These are phyloP conservation scores for Columba guinea DNA, from an alignment of 2,797 vertebrate genomes.

Conservation along the genomic window DNA sequence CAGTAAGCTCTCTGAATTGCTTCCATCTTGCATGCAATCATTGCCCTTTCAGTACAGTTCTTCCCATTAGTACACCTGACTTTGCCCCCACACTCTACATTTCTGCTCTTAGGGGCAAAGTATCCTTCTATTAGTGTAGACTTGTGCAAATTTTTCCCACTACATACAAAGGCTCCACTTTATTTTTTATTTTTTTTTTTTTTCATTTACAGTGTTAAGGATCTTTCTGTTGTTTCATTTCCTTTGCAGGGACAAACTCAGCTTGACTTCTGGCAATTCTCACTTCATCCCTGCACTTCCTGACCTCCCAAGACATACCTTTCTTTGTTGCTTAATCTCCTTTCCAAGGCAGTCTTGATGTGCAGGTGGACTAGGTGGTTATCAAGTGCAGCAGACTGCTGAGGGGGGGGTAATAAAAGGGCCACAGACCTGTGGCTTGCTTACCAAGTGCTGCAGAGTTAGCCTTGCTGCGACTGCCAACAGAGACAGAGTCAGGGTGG, in stretches of 20 bases:
- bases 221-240: constrained; percentile 40
- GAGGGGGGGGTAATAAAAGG: neutral
- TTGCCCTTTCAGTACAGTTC: neutral
- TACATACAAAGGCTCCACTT: neutral
- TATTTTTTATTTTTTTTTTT: neutral
- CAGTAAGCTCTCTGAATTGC: neutral
- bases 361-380: constrained; percentile 1
- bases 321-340: constrained; percentile 37
- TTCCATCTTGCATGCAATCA: constrained; percentile 1
- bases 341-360: neutral
- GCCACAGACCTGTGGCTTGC: neutral
- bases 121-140: neutral
- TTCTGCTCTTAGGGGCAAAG: neutral
- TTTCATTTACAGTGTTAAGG: neutral
- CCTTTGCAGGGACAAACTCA: constrained; percentile 35
- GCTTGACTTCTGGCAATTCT: constrained; percentile 50
- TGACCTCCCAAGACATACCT: constrained; percentile 47
- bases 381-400: neutral
- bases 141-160: neutral
- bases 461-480: neutral
- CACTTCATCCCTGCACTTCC: constrained; percentile 42
- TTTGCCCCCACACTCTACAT: neutral
- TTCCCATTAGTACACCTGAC: neutral
- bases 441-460: neutral
- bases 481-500: neutral